Conservation (phyloP, 2,797 vertebrate genomes). For the Phoebastria nigripes region DNA sequence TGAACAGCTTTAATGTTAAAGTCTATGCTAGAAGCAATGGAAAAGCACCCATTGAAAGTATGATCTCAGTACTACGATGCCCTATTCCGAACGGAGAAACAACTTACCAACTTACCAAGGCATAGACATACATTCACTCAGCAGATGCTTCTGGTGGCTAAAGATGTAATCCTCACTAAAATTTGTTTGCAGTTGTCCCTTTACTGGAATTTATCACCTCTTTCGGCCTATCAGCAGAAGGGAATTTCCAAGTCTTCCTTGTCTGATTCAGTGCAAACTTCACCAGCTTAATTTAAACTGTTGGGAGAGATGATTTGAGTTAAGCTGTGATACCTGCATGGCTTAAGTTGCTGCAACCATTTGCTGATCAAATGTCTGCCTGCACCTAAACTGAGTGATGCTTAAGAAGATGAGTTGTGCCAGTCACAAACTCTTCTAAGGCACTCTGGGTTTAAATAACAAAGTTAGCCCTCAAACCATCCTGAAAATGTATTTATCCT, state of each 20-base stretch:
- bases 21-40: not conserved
- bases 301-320: not conserved
- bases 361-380: not conserved
- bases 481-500: not conserved
- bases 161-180: not conserved
- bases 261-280: not conserved
- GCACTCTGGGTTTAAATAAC: not conserved
- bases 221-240: not conserved
- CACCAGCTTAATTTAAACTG: not conserved
- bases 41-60: not conserved
- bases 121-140: not conserved
- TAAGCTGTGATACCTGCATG: not conserved
- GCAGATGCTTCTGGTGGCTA: not conserved
- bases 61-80: not conserved
- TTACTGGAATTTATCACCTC: not conserved
- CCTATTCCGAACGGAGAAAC: not conserved
- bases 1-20: not conserved
- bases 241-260: not conserved
- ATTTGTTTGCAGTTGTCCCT: not conserved
- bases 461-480: not conserved
- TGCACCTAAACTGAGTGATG: not conserved
- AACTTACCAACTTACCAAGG: not conserved
- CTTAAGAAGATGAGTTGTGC: not conserved
- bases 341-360: not conserved
- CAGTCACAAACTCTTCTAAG: not conserved